Base-by-base conservation (phyloP, 2,888 invertebrate genomes). In the Psylliodes chrysocephalus region DNA sequence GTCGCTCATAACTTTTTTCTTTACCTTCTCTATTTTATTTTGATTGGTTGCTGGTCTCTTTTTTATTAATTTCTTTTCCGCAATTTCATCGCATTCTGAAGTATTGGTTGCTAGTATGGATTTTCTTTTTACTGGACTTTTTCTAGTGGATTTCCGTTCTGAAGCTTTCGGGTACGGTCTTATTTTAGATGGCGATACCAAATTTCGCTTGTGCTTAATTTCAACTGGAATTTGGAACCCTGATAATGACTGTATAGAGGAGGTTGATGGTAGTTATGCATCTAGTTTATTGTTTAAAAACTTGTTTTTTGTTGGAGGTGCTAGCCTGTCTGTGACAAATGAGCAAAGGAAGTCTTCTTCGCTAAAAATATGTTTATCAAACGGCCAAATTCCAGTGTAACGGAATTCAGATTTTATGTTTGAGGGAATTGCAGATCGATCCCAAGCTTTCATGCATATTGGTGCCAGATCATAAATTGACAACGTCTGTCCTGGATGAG, bases 331-430 rank as follows among this genome's bases (percentile, higher is more conserved):
- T 1, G 33, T 61, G 12, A 61, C 54, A 61, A 44, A n/a, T n/a
- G n/a, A n/a, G n/a, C n/a, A n/a, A n/a, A n/a, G n/a, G n/a, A n/a
- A n/a, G n/a, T n/a, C n/a, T 44, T 54, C 33, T 54, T 61, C 28
- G 8, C 5, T 28, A 28, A 28, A 28, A 28, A 28, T 28, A 28
- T 28, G 4, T 28, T 28, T 28, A 28, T 28, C 28, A 28, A 28
- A 28, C 28, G 4, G 68, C 63, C 38, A 60, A 38, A 67, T 68
- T 17, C 66, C 71, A 40, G 63, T 60, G 14, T 60, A 59, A 22
- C 46, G 53, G 40, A 71, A 71, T 40, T 61, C 63, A 44, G 66
- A 62, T 51, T 56, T 65, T 33, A 70, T 64, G 35, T 70, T 70
- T 38, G 40, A 42, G 12, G 67, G 67, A 35, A 64, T n/a, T n/a